Conservation (phyloP, 2,113 vertebrate species). For the Macquaria australasica region DNA sequence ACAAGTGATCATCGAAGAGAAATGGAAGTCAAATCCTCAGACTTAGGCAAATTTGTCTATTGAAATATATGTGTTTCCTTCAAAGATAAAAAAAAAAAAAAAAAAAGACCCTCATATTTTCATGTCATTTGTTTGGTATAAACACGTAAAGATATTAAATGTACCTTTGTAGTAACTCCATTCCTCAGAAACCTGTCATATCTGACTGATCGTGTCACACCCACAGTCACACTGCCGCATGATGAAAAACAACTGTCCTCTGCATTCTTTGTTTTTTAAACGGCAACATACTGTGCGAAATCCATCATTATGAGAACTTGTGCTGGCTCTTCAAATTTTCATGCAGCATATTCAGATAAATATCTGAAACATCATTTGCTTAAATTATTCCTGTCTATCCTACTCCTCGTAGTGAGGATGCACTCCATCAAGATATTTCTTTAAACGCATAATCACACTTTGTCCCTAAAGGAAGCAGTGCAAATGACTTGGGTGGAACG, state of each 20-base stretch:
- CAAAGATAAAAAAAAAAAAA: background rate
- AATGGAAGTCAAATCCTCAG: slow-evolving; percentile 1
- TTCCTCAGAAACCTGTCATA: slow-evolving; percentile 43
- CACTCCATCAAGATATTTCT: slow-evolving; percentile 4
- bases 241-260: slow-evolving; percentile 37
- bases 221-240: slow-evolving; percentile 11
- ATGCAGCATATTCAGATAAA: slow-evolving; percentile 24
- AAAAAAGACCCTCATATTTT: slow-evolving; percentile 21
- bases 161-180: slow-evolving; percentile 25
- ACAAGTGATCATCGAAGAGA: background rate
- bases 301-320: slow-evolving; percentile 53
- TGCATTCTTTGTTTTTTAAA: slow-evolving; percentile 42
- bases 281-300: slow-evolving; percentile 13
- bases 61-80: slow-evolving; percentile 8
- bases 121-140: slow-evolving; percentile 22
- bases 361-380: slow-evolving; percentile 24
- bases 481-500: slow-evolving; percentile 18
- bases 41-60: background rate
- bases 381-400: slow-evolving; percentile 25
- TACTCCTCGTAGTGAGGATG: background rate
- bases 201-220: slow-evolving; percentile 58
- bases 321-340: slow-evolving; percentile 25
- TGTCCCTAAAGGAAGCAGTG: slow-evolving; percentile 27
- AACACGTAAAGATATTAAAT: slow-evolving; percentile 50
- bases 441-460: slow-evolving; percentile 17